phyloP scores from a whole-genome alignment of 2,888 invertebrate species.

The Agonopterix arenella region DNA sequence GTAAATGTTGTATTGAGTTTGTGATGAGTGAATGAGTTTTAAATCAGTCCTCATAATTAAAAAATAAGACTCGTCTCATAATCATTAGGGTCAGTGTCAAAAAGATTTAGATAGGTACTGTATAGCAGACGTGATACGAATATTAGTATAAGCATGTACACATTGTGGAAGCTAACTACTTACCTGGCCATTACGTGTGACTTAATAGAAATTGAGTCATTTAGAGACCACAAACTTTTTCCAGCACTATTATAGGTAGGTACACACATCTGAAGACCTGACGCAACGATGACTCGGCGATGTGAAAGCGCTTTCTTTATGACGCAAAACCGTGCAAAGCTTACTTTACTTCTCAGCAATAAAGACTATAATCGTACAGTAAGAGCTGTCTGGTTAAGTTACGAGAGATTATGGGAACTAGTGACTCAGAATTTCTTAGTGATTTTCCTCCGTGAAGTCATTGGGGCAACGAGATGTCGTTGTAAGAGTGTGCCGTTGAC shows the following conservation, averaged over 20 bases:
- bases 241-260: not conserved
- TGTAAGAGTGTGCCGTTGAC: not conserved
- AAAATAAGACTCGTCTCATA: no score
- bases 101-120: not conserved
- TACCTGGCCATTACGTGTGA: not conserved
- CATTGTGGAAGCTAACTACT: not conserved
- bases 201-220: not conserved
- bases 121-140: not conserved
- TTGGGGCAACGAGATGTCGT: not conserved
- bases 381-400: not conserved
- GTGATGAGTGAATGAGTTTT: no score
- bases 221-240: no score
- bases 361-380: not conserved
- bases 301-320: conserved; percentile 6
- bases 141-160: not conserved
- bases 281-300: conserved; percentile 9
- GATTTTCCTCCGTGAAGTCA: not conserved
- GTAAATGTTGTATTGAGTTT: no score
- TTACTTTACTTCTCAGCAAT: not conserved
- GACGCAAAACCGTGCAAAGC: not conserved
- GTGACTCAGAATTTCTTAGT: not conserved
- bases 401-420: not conserved
- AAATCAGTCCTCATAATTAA: no score
- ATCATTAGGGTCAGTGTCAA: no score
- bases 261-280: conserved; percentile 1